These are phyloP conservation scores for Naso thynnoides DNA, from an alignment of 2,797 vertebrate species.

Conservation along the genomic window DNA sequence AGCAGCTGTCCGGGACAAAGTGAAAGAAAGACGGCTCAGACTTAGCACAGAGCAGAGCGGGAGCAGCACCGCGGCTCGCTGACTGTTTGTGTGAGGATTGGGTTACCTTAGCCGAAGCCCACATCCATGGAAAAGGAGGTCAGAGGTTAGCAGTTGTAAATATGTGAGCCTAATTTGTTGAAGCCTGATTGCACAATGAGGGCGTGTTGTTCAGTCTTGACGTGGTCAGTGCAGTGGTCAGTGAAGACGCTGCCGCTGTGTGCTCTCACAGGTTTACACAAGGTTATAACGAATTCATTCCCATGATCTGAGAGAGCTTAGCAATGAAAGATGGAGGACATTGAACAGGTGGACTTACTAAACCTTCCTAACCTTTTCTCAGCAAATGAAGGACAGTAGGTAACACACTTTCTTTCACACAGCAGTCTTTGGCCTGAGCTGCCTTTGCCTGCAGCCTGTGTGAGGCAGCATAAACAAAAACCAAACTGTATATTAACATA, in stretches of 20 bases:
- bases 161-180: slow-evolving; percentile 54
- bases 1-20: slow-evolving; percentile 72
- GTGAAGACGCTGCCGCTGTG: background rate
- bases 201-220: slow-evolving; percentile 16
- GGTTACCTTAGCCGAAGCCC: slow-evolving; percentile 64
- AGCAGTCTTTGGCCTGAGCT: slow-evolving; percentile 19
- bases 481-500: background rate
- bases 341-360: slow-evolving; percentile 61
- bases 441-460: background rate
- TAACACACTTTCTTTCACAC: slow-evolving; percentile 21
- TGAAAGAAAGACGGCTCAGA: slow-evolving; percentile 29
- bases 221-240: background rate
- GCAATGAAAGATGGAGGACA: slow-evolving; percentile 63
- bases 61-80: slow-evolving; percentile 33
- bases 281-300: slow-evolving; percentile 61
- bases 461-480: background rate
- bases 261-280: slow-evolving; percentile 33
- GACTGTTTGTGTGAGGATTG: slow-evolving; percentile 64
- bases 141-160: slow-evolving; percentile 52
- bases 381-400: slow-evolving; percentile 60
- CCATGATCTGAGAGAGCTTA: slow-evolving; percentile 61
- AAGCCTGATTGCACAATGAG: slow-evolving; percentile 69
- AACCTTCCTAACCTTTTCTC: slow-evolving; percentile 63
- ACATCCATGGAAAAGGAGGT: slow-evolving; percentile 59
- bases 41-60: slow-evolving; percentile 40